These are phyloP conservation scores for Callimico goeldii DNA, from an alignment of 2,797 vertebrate genomes.

Conservation along the genomic window DNA sequence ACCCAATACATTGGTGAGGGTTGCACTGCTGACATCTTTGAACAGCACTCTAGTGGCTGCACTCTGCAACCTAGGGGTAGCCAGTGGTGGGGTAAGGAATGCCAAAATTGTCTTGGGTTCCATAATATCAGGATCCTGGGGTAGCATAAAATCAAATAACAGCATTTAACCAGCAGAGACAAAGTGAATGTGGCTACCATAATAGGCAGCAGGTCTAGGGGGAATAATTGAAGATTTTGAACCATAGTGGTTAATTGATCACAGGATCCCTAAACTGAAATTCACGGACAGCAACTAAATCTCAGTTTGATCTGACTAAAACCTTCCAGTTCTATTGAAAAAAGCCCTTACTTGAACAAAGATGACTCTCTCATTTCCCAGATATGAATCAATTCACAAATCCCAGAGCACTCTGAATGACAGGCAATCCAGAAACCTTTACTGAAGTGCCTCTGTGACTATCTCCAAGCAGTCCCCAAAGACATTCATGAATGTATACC, in stretches of 20 bases:
- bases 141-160: not conserved
- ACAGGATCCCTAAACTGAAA: not conserved
- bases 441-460: not conserved
- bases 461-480: not conserved
- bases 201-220: not conserved
- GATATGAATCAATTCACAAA: not conserved
- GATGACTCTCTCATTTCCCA: not conserved
- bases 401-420: not conserved
- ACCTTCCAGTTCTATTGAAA: not conserved
- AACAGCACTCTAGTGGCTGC: not conserved
- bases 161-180: not conserved
- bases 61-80: too few species aligned
- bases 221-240: not conserved
- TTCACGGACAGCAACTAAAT: not conserved
- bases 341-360: not conserved
- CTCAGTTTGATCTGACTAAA: not conserved
- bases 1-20: not conserved
- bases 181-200: not conserved
- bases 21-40: not conserved
- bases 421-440: not conserved
- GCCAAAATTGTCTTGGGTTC: not conserved
- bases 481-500: not conserved
- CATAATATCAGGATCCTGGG: not conserved
- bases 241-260: not conserved
- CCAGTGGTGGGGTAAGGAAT: not conserved